A percentile compares a stretch with the other conserved stretches of the same genome.
Conservation (phyloP, 1,140 invertebrate genomes). For the Drosophila persimilis region DNA sequence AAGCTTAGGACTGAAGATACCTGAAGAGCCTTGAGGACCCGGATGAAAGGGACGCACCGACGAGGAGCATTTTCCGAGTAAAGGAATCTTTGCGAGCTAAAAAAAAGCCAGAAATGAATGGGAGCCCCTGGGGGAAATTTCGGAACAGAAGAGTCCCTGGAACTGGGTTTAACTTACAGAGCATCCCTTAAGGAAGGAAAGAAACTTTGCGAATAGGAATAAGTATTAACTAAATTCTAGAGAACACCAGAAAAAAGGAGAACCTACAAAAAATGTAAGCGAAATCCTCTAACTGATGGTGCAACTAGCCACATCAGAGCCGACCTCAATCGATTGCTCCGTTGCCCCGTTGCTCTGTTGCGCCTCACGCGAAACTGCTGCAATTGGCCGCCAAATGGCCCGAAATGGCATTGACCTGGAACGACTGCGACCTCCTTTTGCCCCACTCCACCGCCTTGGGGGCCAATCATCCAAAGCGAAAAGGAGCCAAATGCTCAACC, state of each 20-base stretch:
- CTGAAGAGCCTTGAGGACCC: too few species aligned
- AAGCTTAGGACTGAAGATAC: too few species aligned
- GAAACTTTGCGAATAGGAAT: not conserved
- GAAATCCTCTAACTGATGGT: too few species aligned
- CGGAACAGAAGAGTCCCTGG: too few species aligned
- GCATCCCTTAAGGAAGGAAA: not conserved
- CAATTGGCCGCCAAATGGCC: constrained; percentile 57
- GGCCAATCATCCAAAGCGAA: not conserved
- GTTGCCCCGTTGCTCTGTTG: constrained; percentile 8
- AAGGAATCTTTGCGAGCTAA: not conserved
- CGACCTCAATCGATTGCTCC: too few species aligned
- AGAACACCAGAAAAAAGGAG: too few species aligned
- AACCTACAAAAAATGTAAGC: too few species aligned
- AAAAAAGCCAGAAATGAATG: not conserved
- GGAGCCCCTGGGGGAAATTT: too few species aligned
- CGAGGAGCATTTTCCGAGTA: not conserved
- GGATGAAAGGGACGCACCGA: too few species aligned
- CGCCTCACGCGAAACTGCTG: constrained; percentile 49
- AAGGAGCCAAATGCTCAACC: constrained; percentile 1
- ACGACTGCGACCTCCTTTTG: constrained; percentile 16
- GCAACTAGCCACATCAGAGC: too few species aligned
- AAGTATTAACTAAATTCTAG: too few species aligned
- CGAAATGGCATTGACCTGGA: constrained; percentile 71
- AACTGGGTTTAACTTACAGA: not conserved
- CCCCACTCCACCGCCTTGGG: not conserved